Evolutionary conservation across 1,140 invertebrate species (phyloP).

Genomic region (Megathymus violae): DNA sequence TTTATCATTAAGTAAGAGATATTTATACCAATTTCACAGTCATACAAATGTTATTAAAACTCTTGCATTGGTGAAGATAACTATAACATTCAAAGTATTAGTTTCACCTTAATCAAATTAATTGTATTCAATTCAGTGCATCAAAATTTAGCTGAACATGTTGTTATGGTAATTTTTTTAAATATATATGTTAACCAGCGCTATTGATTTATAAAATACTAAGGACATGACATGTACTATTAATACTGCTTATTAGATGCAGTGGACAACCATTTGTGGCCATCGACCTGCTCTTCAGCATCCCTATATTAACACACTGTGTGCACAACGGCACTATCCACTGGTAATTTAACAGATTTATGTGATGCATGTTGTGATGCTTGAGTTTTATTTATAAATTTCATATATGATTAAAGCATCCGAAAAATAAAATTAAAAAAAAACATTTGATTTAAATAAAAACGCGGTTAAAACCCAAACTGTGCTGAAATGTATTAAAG

Average conservation of each 20-base stretch:
- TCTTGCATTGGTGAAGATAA: conserved; percentile 4
- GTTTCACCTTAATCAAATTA: conserved; percentile 10
- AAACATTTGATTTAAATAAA: conserved; percentile 47
- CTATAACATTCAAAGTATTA: conserved; percentile 22
- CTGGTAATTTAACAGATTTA: conserved; percentile 38
- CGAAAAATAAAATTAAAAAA: conserved; percentile 46
- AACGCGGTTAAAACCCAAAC: conserved; percentile 55
- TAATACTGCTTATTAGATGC: conserved; percentile 74
- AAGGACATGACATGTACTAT: conserved; percentile 50
- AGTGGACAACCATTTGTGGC: conserved; percentile 43
- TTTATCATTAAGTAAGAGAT: too few species aligned
- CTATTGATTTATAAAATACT: conserved; percentile 37
- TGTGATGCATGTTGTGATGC: conserved; percentile 59
- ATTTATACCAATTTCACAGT: not conserved
- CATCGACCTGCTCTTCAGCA: conserved; percentile 40
- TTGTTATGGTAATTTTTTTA: too few species aligned
- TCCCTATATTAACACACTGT: conserved; percentile 47
- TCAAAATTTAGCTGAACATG: conserved; percentile 34
- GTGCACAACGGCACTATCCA: conserved; percentile 40
- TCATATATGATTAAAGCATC: conserved; percentile 39
- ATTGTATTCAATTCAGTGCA: conserved; percentile 23
- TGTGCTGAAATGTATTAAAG: conserved; percentile 75
- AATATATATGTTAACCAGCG: too few species aligned
- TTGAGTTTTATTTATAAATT: conserved; percentile 35
- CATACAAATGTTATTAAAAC: not conserved